Evolutionary conservation across 2,888 invertebrate species (phyloP).

Genomic region (Lasioglossum morio): DNA sequence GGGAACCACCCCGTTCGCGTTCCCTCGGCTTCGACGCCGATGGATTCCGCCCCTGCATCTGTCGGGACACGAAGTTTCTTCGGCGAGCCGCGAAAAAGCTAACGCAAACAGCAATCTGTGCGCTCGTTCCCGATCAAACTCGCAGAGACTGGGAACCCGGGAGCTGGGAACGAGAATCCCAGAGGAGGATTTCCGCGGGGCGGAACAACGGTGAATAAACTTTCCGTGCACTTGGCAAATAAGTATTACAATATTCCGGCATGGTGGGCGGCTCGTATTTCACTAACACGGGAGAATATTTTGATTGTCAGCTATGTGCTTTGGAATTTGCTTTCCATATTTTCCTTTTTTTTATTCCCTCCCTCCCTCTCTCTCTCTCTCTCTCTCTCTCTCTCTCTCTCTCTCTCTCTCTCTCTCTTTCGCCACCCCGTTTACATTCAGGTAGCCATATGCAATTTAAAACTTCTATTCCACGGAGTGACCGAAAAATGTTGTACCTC

Average conservation of each 20-base stretch:
- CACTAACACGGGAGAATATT: background rate
- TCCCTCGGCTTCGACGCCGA: background rate
- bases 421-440: no score
- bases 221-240: background rate
- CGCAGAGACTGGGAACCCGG: background rate
- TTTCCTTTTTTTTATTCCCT: background rate
- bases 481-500: no score
- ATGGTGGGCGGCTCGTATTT: background rate
- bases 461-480: no score
- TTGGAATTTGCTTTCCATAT: background rate
- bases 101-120: background rate
- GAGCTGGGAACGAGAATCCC: background rate
- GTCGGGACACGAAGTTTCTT: background rate
- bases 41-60: background rate
- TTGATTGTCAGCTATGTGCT: background rate
- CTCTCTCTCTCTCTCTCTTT: background rate
- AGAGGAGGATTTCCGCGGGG: background rate
- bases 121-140: background rate
- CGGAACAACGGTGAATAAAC: background rate
- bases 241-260: background rate
- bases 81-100: slow-evolving; percentile 5
- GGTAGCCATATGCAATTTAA: no score
- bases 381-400: no score
- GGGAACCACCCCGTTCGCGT: background rate
- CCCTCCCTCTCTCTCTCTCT: no score